These are phyloP conservation scores for Atta texana DNA, from an alignment of 1,140 invertebrate genomes.

Conservation along the genomic window DNA sequence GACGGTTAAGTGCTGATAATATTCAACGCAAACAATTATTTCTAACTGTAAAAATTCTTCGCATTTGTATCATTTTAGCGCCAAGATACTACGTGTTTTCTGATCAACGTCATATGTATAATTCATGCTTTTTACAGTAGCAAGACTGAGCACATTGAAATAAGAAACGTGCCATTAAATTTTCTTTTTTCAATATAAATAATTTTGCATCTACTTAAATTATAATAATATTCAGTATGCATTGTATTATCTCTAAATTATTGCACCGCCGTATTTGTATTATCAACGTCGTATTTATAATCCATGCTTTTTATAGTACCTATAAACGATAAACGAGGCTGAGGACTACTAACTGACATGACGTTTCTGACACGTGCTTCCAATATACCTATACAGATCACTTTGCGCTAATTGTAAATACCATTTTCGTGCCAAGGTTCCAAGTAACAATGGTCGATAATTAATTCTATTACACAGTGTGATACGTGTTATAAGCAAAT, in stretches of 20 bases:
- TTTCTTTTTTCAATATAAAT: neutral
- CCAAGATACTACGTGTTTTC: too few relatives aligned
- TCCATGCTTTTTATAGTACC: neutral
- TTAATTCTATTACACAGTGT: neutral
- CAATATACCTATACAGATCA: neutral
- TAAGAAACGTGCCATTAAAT: neutral
- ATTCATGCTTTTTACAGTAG: too few relatives aligned
- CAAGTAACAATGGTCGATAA: neutral
- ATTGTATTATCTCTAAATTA: neutral
- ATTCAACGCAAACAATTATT: too few relatives aligned
- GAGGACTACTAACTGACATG: conserved; percentile 29
- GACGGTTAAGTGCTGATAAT: too few relatives aligned
- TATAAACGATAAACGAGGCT: conserved; percentile 18
- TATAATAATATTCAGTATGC: neutral
- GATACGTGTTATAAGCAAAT: neutral
- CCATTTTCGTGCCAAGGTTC: neutral
- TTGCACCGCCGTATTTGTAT: neutral
- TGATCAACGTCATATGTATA: too few relatives aligned
- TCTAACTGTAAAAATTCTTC: too few relatives aligned
- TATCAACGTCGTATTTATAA: conserved; percentile 51
- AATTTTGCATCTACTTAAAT: neutral
- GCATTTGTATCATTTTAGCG: too few relatives aligned
- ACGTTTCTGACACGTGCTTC: neutral
- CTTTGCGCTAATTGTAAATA: conserved; percentile 2
- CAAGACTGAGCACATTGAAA: too few relatives aligned